These are phyloP conservation scores for Antheraea mylitta DNA, from an alignment of 1,140 invertebrate genomes.

Conservation along the genomic window DNA sequence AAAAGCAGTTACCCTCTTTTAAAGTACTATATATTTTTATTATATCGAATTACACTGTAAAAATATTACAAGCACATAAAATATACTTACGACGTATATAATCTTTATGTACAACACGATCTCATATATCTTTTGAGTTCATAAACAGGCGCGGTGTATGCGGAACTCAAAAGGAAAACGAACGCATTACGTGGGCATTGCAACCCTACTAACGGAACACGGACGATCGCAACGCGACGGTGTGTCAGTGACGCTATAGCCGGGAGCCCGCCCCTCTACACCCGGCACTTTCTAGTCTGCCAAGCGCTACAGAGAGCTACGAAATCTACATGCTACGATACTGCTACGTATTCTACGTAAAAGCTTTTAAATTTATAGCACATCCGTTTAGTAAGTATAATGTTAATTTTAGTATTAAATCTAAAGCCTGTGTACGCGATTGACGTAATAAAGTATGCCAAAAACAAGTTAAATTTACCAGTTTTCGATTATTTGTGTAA, in stretches of 20 bases:
- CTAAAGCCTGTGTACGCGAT: too few species aligned
- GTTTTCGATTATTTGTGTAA: too few species aligned
- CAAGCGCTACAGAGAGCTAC: slow-evolving; percentile 26
- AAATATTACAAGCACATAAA: slow-evolving; percentile 3
- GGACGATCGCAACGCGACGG: slow-evolving; percentile 13
- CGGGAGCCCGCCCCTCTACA: slow-evolving; percentile 1
- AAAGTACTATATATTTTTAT: neutral
- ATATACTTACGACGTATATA: slow-evolving; percentile 5
- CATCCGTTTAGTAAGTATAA: too few species aligned
- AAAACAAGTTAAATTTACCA: too few species aligned
- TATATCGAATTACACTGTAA: neutral
- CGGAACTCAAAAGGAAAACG: slow-evolving; percentile 19
- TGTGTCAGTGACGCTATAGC: neutral
- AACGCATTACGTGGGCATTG: slow-evolving; percentile 54
- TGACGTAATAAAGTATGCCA: too few species aligned
- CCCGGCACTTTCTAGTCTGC: slow-evolving; percentile 22
- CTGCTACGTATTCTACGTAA: neutral
- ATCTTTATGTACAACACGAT: neutral
- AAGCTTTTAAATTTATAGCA: neutral
- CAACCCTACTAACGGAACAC: slow-evolving; percentile 42
- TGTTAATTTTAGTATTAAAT: too few species aligned
- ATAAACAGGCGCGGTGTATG: neutral
- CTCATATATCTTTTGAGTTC: neutral
- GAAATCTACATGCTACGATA: slow-evolving; percentile 13
- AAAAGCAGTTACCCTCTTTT: neutral